These are phyloP conservation scores for Ephialtes manifestator DNA, from an alignment of 2,888 invertebrate species.

Conservation along the genomic window DNA sequence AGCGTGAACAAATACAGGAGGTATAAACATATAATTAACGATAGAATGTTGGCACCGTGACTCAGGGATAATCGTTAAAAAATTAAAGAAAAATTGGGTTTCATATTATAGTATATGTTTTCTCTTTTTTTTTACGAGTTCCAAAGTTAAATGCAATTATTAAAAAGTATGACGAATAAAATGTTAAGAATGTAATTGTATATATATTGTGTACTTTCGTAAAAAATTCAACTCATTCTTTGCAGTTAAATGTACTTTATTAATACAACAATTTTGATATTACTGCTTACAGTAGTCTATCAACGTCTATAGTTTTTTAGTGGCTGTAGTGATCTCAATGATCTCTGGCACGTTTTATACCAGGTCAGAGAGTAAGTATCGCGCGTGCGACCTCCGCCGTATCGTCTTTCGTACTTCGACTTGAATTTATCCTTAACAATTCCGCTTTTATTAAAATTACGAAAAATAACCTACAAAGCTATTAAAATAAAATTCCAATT, in stretches of 20 bases:
- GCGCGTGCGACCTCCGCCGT: constrained; percentile 29
- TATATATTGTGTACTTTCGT: too few relatives aligned
- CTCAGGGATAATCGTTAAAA: too few relatives aligned
- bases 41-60: too few relatives aligned
- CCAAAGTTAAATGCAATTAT: too few relatives aligned
- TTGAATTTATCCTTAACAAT: not conserved
- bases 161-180: too few relatives aligned
- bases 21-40: too few relatives aligned
- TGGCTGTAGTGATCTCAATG: not conserved
- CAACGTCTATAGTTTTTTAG: not conserved
- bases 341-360: not conserved
- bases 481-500: not conserved
- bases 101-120: too few relatives aligned
- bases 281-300: not conserved
- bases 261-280: not conserved
- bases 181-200: too few relatives aligned
- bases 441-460: not conserved
- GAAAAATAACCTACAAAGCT: not conserved
- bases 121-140: too few relatives aligned
- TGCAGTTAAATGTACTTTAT: not conserved
- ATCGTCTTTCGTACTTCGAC: not conserved
- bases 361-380: not conserved
- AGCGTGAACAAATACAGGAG: too few relatives aligned
- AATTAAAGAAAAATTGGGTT: too few relatives aligned
- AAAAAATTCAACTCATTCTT: not conserved